Evolutionary conservation across 2,113 vertebrate species (phyloP), one percentile per base, ranked within the genome.

Genomic region (Neodontobutis hainanensis): DNA sequence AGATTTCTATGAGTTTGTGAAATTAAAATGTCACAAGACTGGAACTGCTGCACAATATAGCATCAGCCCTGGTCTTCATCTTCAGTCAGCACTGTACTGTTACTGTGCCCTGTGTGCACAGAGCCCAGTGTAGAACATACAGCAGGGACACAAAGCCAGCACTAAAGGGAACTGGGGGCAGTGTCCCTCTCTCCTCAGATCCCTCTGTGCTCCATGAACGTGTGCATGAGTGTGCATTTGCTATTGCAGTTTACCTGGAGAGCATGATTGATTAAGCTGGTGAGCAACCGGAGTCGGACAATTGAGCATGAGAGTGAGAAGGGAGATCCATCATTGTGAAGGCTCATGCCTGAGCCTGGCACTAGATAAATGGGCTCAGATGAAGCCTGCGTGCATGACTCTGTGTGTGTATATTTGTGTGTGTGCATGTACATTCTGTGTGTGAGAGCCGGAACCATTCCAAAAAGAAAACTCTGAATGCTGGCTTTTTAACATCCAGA

Each of bases 301-400:
- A 87, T 80, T 83, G 87, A 88, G 85, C 73, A 61, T 43, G 65
- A 82, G 82, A 81, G 75, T 2, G 12, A 69, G 73, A 66, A 57
- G 60, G 70, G 64, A 78, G 69, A 92, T 92, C 70, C 77, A 90
- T 91, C 89, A 90, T 80, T 2, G 45, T 83, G 89, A 91, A 88
- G 81, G 88, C 85, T 88, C 61, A 70, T 72, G 84, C 83, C 82
- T 67, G 34, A 71, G 58, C 61, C 36, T 55, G 66, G 74, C 71
- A 73, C 47, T 38, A 91, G 88, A 91, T 88, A 69, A 91, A 92
- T 91, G 82, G 66, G 66, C 36, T 57, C 10, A 36, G 73, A 66
- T 15, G 50, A 63, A 68, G 58, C 57, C 32, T 43, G 40, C 5
- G 16, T 38, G 46, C 8, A 35, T 36, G 47, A 38, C 6, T 51